phyloP scores from a whole-genome alignment of 64 coral and sea anemone genomes.

The Actinia equina region DNA sequence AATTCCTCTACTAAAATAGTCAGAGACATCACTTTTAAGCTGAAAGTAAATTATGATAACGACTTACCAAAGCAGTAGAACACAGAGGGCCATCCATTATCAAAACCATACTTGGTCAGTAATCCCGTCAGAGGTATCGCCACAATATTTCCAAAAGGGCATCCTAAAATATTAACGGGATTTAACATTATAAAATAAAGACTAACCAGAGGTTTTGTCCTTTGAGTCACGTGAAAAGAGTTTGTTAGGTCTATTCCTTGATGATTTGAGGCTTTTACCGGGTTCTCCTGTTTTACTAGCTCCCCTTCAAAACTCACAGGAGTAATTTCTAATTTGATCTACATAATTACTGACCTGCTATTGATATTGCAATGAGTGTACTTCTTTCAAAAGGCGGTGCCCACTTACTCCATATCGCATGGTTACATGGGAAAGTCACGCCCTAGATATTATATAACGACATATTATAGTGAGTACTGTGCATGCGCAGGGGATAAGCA shows the following conservation, averaged over 20 bases:
- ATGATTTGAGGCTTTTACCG: too few species aligned
- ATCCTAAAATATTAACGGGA: constrained; percentile 32
- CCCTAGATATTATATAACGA: constrained; percentile 27
- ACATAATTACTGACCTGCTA: constrained; percentile 62
- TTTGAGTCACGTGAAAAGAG: too few species aligned
- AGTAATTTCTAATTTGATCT: too few species aligned
- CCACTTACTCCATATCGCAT: constrained; percentile 99
- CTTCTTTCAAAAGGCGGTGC: constrained; percentile 85
- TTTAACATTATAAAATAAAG: too few species aligned
- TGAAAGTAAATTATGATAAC: not conserved
- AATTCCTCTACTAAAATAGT: too few species aligned
- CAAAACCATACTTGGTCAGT: constrained; percentile 94
- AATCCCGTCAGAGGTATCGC: constrained; percentile 93
- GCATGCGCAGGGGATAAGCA: too few species aligned
- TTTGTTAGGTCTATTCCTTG: too few species aligned
- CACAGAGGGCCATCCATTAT: constrained; percentile 96
- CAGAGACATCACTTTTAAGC: too few species aligned
- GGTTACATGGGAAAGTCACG: constrained; percentile 94
- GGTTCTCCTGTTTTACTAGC: too few species aligned
- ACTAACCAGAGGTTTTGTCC: too few species aligned
- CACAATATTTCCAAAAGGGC: constrained; percentile 96
- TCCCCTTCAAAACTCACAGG: too few species aligned
- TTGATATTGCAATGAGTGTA: constrained; percentile 86
- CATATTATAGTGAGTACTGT: not conserved
- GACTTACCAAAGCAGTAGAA: constrained; percentile 94